phyloP scores from a whole-genome alignment of 2,113 vertebrate genomes.

The Puma concolor region DNA sequence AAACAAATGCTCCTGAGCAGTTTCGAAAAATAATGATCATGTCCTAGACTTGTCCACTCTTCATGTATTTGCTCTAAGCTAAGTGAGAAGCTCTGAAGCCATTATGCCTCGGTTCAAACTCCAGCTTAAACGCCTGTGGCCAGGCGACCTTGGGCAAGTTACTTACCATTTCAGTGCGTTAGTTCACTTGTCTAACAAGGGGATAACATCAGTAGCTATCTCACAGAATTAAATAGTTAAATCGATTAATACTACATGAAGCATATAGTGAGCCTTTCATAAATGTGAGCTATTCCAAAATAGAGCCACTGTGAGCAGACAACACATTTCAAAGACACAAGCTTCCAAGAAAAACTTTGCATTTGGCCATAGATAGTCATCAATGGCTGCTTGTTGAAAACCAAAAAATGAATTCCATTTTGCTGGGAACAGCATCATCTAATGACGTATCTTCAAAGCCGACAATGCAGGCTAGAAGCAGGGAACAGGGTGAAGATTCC shows the following conservation, averaged over 20 bases:
- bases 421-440: neutral
- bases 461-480: neutral
- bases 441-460: neutral
- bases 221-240: neutral
- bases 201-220: neutral
- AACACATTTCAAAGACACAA: neutral
- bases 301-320: neutral
- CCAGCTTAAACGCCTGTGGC: neutral
- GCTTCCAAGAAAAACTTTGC: constrained; percentile 15
- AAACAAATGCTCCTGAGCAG: neutral
- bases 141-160: neutral
- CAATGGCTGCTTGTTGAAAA: neutral
- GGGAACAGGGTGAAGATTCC: neutral
- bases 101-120: neutral
- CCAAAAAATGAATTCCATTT: neutral
- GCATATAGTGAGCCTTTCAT: neutral
- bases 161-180: neutral
- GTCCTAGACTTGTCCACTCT: neutral
- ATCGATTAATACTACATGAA: neutral
- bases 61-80: neutral
- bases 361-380: neutral
- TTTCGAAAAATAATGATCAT: neutral
- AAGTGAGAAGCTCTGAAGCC: neutral
- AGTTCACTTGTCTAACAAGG: neutral
- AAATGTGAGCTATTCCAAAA: neutral